A percentile compares a stretch with the other conserved stretches of the same genome.
These are phyloP conservation scores for Idaea biselata DNA, from an alignment of 2,888 invertebrate species.

Conservation along the genomic window DNA sequence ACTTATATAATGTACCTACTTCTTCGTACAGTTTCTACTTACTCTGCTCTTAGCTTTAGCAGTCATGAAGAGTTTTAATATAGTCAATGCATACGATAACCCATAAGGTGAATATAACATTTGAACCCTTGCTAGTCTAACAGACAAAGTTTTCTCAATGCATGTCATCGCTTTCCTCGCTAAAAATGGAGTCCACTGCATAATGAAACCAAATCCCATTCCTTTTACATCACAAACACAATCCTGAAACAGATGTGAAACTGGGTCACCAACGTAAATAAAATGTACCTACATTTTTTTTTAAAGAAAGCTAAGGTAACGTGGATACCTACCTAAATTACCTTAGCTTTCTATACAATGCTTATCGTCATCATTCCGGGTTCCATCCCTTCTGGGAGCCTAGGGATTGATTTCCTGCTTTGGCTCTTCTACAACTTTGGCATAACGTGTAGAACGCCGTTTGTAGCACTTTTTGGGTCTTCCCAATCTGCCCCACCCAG, in stretches of 20 bases:
- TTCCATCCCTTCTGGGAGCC: too few species aligned
- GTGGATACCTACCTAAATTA: too few species aligned
- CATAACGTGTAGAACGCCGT: too few species aligned
- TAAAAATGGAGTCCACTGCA: slow-evolving; percentile 79
- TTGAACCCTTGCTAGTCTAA: slow-evolving; percentile 80
- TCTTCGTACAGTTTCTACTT: slow-evolving; percentile 25
- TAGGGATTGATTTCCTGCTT: too few species aligned
- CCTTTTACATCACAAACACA: slow-evolving; percentile 67
- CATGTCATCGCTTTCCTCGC: slow-evolving; percentile 79
- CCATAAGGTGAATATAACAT: slow-evolving; percentile 80
- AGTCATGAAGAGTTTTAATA: slow-evolving; percentile 81
- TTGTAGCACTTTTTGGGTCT: too few species aligned
- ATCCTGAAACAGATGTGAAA: slow-evolving; percentile 3
- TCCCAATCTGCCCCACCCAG: too few species aligned
- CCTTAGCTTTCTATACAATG: too few species aligned
- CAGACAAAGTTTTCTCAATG: slow-evolving; percentile 81
- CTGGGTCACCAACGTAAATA: background rate
- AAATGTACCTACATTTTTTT: too few species aligned
- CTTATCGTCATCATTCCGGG: too few species aligned
- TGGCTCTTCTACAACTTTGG: too few species aligned
- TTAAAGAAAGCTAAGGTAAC: too few species aligned
- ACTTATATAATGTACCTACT: too few species aligned
- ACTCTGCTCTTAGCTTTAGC: slow-evolving; percentile 83
- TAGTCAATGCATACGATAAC: slow-evolving; percentile 79
- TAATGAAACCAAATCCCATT: slow-evolving; percentile 63